phyloP scores from a whole-genome alignment of 53 echinoderm and acorn worm genomes.

The Echinarachnius parma region DNA sequence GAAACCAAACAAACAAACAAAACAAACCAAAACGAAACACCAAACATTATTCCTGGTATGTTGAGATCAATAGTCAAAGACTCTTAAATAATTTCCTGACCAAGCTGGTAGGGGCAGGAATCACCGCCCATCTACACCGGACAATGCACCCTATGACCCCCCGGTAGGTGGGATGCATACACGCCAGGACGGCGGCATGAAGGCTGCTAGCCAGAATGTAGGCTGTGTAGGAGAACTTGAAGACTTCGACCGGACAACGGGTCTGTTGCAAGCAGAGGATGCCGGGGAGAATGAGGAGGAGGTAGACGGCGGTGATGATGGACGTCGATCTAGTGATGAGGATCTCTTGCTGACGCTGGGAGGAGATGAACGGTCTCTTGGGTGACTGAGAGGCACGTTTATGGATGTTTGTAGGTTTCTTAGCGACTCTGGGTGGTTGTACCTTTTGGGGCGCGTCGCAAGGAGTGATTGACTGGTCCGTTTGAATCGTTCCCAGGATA shows the following conservation, averaged over 20 bases:
- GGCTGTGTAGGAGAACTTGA: constrained; percentile 10
- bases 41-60: no score
- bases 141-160: neutral
- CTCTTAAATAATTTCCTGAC: neutral
- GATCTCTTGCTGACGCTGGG: no score
- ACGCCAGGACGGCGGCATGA: neutral
- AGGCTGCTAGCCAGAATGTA: neutral
- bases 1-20: no score
- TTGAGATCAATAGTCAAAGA: no score
- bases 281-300: constrained; percentile 5
- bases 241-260: neutral
- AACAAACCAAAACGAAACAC: no score
- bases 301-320: constrained; percentile 17
- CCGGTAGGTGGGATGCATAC: constrained; percentile 3
- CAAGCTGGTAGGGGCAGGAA: neutral
- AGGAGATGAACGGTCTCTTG: no score
- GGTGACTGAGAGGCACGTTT: constrained; percentile 7
- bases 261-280: constrained; percentile 1
- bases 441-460: no score
- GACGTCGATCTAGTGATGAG: neutral
- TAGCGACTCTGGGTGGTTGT: no score
- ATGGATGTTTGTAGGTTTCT: no score
- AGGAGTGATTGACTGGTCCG: no score
- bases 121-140: neutral
- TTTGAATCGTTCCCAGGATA: no score